Percentiles rank a stretch among this genome's conserved stretches.
phyloP scores from a whole-genome alignment of 2,888 invertebrate genomes.

The Mactromeris polynyma region DNA sequence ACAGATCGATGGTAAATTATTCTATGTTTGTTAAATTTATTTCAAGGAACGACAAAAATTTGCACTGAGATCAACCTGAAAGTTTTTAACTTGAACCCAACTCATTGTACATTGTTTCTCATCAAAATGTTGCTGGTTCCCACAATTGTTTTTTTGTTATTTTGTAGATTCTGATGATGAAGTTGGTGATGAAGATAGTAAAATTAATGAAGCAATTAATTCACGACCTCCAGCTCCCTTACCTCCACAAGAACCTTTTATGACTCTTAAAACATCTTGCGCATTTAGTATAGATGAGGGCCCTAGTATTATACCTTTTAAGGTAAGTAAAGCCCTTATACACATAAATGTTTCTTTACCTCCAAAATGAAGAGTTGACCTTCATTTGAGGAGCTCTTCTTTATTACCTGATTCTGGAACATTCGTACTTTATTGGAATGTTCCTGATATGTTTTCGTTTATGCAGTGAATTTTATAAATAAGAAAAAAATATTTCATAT shows the following conservation, averaged over 20 bases:
- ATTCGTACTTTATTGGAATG: no score
- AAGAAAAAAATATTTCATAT: no score
- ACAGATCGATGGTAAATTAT: slow-evolving; percentile 71
- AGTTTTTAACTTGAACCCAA: no score
- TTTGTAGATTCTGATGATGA: slow-evolving; percentile 72
- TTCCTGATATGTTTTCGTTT: no score
- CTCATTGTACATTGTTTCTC: background rate
- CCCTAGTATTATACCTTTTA: background rate
- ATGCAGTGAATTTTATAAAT: no score
- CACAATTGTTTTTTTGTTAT: background rate
- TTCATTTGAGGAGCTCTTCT: no score
- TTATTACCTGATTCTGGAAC: no score
- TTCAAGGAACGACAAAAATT: no score
- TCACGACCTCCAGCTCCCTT: slow-evolving; percentile 54
- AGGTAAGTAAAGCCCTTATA: background rate
- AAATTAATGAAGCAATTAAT: slow-evolving; percentile 43
- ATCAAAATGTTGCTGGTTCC: background rate
- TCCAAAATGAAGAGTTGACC: background rate
- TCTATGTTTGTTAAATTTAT: no score
- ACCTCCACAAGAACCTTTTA: slow-evolving; percentile 23
- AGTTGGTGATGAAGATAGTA: no score
- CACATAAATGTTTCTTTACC: background rate
- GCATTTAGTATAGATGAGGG: background rate
- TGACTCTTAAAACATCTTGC: slow-evolving; percentile 9
- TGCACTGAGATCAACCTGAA: no score